Evolutionary conservation across 1,140 invertebrate genomes (phyloP), one percentile per base, ranked within the genome.

Genomic region (Fopius arisanus): DNA sequence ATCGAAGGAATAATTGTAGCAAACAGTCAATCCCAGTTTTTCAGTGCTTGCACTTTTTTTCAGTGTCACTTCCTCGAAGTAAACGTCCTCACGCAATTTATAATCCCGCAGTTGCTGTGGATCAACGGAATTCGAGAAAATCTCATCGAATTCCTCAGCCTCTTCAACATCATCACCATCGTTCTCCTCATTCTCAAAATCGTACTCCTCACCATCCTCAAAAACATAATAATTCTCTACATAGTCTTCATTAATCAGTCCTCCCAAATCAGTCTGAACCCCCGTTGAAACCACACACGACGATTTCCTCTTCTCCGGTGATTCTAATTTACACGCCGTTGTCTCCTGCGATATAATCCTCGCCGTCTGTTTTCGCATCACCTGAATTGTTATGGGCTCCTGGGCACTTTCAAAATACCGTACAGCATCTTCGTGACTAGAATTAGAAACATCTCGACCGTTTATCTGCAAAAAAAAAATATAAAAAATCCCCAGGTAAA

Each of bases 341-440:
- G 75, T 69, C 68, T 33, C 78, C 74, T 54, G 78, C 63, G 62
- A 78, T 75, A 78, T 74, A 69, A 41, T 76, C 77, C 83, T 82
- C 72, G 77, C 75, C 12, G 85, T 79, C 23, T 87, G 84, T 31
- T 91, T 88, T 67, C 92, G 88, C 37, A 92, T 86, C 23, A 94
- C 91, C 84, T 93, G 92, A 31, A 94, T 92, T 71, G 93, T 89
- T 78, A 94, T 92, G 63, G 92, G 92, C 82, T 94, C 93, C 78
- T 92, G 88, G 12, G 93, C 92, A 75, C 90, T 89, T 75, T 92
- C 89, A 86, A 94, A 94, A 77, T 90, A 91, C 80, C 91, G 90
- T 72, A 94, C 91, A 37, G 92, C 92, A 81, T 94, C 93, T 82
- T 92, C 91, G 84, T 93, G 92, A 70, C 90, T 89, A 82, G 90